Evolutionary conservation across 2,888 invertebrate genomes (phyloP).

Genomic region (Zaprionus obscuricornis): DNA sequence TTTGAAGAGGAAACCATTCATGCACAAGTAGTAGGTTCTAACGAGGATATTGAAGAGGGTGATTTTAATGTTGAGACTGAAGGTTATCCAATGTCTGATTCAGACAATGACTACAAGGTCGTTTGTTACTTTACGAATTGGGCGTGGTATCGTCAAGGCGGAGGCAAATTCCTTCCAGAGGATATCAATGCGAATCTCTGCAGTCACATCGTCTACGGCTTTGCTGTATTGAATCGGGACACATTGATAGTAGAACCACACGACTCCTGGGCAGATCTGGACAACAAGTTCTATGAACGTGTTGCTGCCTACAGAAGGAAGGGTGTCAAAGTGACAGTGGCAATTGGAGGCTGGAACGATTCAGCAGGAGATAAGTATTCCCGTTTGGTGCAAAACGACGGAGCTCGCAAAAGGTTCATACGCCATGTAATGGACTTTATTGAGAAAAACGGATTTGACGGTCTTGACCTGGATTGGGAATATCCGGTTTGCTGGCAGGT

Average conservation of each 20-base stretch:
- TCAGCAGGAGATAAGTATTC: conserved; percentile 95
- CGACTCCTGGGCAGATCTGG: conserved; percentile 94
- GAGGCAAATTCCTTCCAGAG: conserved; percentile 91
- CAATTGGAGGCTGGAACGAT: conserved; percentile 98
- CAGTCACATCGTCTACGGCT: conserved; percentile 96
- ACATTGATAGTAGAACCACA: conserved; percentile 91
- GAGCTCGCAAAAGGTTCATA: conserved; percentile 89
- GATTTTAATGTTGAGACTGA: conserved; percentile 53
- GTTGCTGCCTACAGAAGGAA: conserved; percentile 89
- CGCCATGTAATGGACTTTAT: conserved; percentile 90
- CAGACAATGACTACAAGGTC: conserved; percentile 87
- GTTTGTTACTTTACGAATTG: conserved; percentile 97
- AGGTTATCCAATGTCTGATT: conserved; percentile 25
- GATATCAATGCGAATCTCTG: conserved; percentile 94
- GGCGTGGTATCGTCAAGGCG: conserved; percentile 95
- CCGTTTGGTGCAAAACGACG: conserved; percentile 89
- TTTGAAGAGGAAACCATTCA: conserved; percentile 30
- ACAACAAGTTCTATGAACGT: conserved; percentile 95
- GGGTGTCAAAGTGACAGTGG: conserved; percentile 92
- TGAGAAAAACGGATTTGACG: conserved; percentile 92
- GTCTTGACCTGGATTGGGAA: conserved; percentile 97
- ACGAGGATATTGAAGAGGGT: conserved; percentile 71
- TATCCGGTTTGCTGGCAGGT: conserved; percentile 97
- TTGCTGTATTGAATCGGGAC: conserved; percentile 92
- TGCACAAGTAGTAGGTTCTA: conserved; percentile 57